Evolutionary conservation across 2,888 invertebrate genomes (phyloP), one percentile per base, ranked within the genome.

Genomic region (Lysandra coridon): DNA sequence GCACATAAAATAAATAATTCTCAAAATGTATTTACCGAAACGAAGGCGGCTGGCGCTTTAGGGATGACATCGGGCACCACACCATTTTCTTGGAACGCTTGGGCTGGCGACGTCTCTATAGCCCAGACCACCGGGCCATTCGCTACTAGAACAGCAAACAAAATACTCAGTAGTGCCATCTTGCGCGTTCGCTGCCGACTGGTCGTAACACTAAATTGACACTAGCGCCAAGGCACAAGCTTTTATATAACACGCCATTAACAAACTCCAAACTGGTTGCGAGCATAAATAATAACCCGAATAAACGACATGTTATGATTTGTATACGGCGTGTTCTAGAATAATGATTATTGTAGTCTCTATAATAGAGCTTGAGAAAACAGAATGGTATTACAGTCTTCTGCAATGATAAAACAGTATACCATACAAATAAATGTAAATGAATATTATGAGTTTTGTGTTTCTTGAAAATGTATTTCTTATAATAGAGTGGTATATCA

Each of bases 51-150:
- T 12, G 74, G 74, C 7, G 74, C 74, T 74, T 74, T 44, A 23
- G 74, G 74, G 40, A 74, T 44, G n/a, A 74, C 74, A 44, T 74
- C 40, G n/a, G 74, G 74, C 40, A 74, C 74, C 40, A 74, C 40
- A 44, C 23, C 74, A 4, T 74, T 44, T 12, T 44, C 44, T 44
- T 74, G 40, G 4, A 74, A 74, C 23, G 44, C n/a, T 74, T 44
- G n/a, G 1, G 0, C 40, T 23, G 40, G 17, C 23, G 74, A 44
- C 10, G 74, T 10, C 74, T 69, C 69, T 33, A 5, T 6, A 33
- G 14, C 64, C 64, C 64, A 64, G 64, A 64, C 69, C 17, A 69
- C 33, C 33, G 69, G 5, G 33, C 69, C 30, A 17, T 33, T 33
- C 14, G 69, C 69, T 4, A 69, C 33, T 33, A 69, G 14, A 69